phyloP scores from a whole-genome alignment of 2,888 invertebrate species.

The Eristalis arbustorum region DNA sequence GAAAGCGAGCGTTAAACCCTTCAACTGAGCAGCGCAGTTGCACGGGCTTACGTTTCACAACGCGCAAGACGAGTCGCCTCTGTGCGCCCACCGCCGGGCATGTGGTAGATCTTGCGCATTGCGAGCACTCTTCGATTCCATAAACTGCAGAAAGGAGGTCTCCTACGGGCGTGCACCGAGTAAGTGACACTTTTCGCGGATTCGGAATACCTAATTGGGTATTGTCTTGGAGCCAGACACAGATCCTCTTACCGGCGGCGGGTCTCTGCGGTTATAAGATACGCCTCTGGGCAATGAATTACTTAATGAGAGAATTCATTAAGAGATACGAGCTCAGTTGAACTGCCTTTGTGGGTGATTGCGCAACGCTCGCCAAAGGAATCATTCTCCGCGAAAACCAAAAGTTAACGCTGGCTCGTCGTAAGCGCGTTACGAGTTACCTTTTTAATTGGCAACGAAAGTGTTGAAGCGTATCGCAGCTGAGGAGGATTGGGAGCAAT shows the following conservation, averaged over 20 bases:
- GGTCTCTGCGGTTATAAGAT: conserved; percentile 26
- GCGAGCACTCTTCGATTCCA: neutral
- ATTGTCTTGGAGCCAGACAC: conserved; percentile 25
- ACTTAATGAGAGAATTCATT: conserved; percentile 35
- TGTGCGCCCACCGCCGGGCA: conserved; percentile 34
- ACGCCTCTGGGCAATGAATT: conserved; percentile 19
- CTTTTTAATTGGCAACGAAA: conserved; percentile 44
- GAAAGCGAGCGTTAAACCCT: conserved; percentile 54
- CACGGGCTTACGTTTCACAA: conserved; percentile 52
- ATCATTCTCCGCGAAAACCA: neutral
- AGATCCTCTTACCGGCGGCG: neutral
- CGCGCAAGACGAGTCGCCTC: conserved; percentile 12
- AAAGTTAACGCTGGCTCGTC: conserved; percentile 10
- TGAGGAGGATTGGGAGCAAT: neutral
- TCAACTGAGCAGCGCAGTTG: conserved; percentile 33
- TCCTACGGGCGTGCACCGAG: neutral
- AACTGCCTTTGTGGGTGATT: conserved; percentile 21
- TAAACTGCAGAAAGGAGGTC: neutral
- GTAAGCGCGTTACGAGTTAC: neutral
- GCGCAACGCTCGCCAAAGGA: neutral
- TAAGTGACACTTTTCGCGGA: conserved; percentile 1
- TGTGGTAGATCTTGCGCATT: conserved; percentile 22
- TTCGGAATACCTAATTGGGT: conserved; percentile 35
- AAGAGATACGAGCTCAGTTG: conserved; percentile 17
- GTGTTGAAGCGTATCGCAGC: conserved; percentile 7